A percentile compares a stretch with the other conserved stretches of the same genome.
Evolutionary conservation across 2,888 invertebrate species (phyloP).

Genomic region (Punctoribates punctum): DNA sequence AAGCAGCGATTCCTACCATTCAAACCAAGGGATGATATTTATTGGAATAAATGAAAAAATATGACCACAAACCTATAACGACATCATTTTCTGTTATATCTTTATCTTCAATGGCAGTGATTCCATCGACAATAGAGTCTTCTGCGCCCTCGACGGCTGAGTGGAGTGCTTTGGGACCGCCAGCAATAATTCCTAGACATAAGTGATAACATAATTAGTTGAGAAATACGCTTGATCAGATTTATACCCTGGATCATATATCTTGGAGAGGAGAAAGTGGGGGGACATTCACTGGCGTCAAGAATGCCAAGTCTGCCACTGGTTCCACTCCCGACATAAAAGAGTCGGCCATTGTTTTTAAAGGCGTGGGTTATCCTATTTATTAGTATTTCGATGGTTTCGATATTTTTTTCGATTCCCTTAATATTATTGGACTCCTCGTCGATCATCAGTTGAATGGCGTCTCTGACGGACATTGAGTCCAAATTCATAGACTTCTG

Average conservation of each 20-base stretch:
- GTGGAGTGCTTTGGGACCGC: slow-evolving; percentile 43
- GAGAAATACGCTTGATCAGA: not conserved
- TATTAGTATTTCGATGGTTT: slow-evolving; percentile 13
- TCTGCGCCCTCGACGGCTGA: slow-evolving; percentile 44
- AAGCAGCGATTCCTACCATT: slow-evolving; percentile 47
- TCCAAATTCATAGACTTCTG: slow-evolving; percentile 12
- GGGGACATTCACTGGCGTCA: slow-evolving; percentile 43
- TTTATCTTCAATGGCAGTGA: slow-evolving; percentile 33
- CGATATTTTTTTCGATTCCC: slow-evolving; percentile 6
- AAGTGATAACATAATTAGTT: not conserved
- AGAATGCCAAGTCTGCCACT: slow-evolving; percentile 39
- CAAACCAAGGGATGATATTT: no score
- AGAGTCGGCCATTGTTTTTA: slow-evolving; percentile 36
- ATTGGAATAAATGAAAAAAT: not conserved
- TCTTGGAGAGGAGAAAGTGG: slow-evolving; percentile 32
- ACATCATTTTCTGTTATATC: slow-evolving; percentile 43
- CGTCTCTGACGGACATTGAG: slow-evolving; percentile 32
- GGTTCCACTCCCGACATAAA: slow-evolving; percentile 40
- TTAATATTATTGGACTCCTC: slow-evolving; percentile 28
- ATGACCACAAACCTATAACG: slow-evolving; percentile 38
- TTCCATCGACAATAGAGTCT: slow-evolving; percentile 44
- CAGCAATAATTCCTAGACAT: slow-evolving; percentile 44
- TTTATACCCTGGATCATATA: slow-evolving; percentile 37
- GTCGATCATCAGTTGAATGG: slow-evolving; percentile 38
- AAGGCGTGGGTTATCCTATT: slow-evolving; percentile 31